phyloP scores from a whole-genome alignment of 2,113 vertebrate genomes.

The Columba janthina region DNA sequence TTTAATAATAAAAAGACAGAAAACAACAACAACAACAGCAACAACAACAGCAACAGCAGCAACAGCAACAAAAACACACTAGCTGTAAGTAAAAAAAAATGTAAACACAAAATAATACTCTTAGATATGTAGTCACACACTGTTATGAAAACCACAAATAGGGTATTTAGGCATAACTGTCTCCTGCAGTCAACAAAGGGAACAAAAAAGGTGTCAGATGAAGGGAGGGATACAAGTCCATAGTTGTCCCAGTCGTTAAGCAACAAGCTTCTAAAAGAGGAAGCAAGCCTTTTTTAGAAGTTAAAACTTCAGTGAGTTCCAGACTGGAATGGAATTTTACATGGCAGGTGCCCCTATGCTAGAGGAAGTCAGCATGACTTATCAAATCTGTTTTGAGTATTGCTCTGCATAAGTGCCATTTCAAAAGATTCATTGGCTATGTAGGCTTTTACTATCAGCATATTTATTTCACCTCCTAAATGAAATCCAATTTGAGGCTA shows the following conservation, averaged over 20 bases:
- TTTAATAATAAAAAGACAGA: neutral
- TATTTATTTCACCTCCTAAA: constrained; percentile 86
- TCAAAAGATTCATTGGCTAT: constrained; percentile 42
- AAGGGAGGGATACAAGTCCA: neutral
- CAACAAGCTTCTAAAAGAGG: neutral
- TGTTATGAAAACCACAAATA: neutral
- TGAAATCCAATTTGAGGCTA: constrained; percentile 88
- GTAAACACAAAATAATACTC: neutral
- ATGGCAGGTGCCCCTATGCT: constrained; percentile 37
- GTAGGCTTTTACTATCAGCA: constrained; percentile 76
- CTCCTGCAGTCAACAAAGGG: neutral
- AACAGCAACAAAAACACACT: neutral
- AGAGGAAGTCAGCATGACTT: constrained; percentile 56
- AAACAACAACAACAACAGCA: neutral
- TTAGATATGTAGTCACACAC: neutral
- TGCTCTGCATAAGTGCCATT: constrained; percentile 41
- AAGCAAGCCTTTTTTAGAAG: neutral
- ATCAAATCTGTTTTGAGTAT: constrained; percentile 67
- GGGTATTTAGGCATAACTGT: neutral
- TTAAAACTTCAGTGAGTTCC: constrained; percentile 27
- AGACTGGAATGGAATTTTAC: constrained; percentile 54
- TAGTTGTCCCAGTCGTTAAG: neutral
- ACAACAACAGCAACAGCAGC: no score
- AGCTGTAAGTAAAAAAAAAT: neutral
- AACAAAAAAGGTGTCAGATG: neutral